Evolutionary conservation across 2,797 vertebrate genomes (phyloP), one percentile per base, ranked within the genome.

Genomic region (Silurus lanzhouensis): DNA sequence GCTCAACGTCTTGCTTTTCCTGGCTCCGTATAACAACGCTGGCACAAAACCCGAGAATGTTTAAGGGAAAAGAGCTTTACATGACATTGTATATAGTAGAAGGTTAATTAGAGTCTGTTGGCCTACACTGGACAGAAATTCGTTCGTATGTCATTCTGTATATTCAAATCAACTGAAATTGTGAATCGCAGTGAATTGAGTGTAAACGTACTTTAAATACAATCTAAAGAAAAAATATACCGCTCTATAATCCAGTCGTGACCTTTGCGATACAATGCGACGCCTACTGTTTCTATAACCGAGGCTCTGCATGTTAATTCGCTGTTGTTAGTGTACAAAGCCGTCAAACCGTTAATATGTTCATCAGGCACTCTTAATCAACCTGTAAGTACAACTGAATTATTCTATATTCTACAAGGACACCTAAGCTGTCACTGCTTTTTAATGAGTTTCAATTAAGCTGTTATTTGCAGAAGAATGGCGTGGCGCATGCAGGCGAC

Each of bases 391-490:
- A 92, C 94, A 92, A 93, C 93, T 91, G 92, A 94, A 93, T 94
- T 93, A 95, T 95, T 95, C 92, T 86, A 93, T 93, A 94, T 95
- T 94, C 93, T 95, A 94, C 94, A 95, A 93, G 91, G 94, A 95
- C 95, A 95, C 94, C 94, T 93, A 92, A 92, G 94, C 94, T 95
- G 95, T 95, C 95, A 86, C 81, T 64, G 85, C 74, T 83, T 86
- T 86, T 86, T 86, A 86, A 86, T 95, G 94, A 95, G 95, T 90
- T 94, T 95, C 94, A 94, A 95, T 95, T 95, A 95, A 94, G 94
- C 93, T 92, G 94, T 91, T 91, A 91, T 87, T 94, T 95, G 94
- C 94, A 94, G 95, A 90, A 93, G 92, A 94, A 93, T 87, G 92
- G 93, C 90, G 92, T 92, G 1, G 92, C 89, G 92, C 90, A 91